These are phyloP conservation scores for Pangasius sanitwongsei DNA, from an alignment of 2,797 vertebrate species.

Conservation along the genomic window DNA sequence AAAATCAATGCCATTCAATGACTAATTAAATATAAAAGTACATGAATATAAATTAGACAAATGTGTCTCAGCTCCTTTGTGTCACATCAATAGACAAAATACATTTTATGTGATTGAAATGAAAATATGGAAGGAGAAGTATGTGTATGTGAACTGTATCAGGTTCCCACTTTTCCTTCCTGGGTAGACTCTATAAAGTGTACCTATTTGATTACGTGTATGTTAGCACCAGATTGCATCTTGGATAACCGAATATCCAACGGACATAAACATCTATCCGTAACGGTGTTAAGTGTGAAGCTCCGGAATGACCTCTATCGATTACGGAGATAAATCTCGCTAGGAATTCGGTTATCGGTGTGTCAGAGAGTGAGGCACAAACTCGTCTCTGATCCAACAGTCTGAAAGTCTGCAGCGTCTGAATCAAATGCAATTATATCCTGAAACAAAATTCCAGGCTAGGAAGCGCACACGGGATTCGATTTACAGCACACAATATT, in stretches of 20 bases:
- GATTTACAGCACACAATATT: background rate
- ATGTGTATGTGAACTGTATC: background rate
- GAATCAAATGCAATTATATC: slow-evolving; percentile 13
- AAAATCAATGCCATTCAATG: background rate
- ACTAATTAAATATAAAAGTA: background rate
- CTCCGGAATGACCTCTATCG: background rate
- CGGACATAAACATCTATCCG: background rate
- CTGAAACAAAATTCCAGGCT: background rate
- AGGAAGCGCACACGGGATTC: background rate
- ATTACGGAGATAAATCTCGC: background rate
- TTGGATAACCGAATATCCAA: background rate
- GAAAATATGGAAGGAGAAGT: background rate
- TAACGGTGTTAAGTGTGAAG: background rate
- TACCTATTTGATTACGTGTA: background rate
- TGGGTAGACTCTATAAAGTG: background rate
- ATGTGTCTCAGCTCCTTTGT: background rate
- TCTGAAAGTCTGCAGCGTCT: background rate
- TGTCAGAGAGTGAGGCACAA: background rate
- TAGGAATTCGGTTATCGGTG: background rate
- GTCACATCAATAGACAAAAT: background rate
- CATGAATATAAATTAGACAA: background rate
- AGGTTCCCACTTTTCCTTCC: background rate
- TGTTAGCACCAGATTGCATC: background rate
- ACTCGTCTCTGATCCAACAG: background rate
- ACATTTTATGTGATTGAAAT: background rate